phyloP scores from a whole-genome alignment of 2,797 vertebrate genomes.

The Phrynocephalus vlangalii region DNA sequence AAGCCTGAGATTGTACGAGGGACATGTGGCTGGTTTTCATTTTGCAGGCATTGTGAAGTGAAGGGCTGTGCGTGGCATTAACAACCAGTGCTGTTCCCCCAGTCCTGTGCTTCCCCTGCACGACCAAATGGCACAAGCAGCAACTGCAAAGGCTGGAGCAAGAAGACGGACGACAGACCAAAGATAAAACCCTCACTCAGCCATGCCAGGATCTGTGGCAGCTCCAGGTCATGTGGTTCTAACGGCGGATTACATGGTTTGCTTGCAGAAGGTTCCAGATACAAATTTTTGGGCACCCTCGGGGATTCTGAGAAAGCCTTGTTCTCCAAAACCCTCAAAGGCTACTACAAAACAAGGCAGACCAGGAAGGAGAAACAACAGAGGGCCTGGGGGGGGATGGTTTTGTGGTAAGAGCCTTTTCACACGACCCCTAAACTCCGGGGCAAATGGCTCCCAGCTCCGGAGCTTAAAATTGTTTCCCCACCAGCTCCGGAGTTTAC shows the following conservation, averaged over 20 bases:
- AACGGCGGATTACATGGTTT: not conserved
- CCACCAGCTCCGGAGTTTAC: too few species aligned
- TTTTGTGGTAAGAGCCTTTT: too few species aligned
- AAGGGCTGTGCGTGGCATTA: accelerated
- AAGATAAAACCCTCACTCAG: not conserved
- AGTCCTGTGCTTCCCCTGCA: not conserved
- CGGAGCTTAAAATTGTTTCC: too few species aligned
- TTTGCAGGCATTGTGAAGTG: not conserved
- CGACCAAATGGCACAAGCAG: not conserved
- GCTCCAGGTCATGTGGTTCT: too few species aligned
- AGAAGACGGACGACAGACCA: not conserved
- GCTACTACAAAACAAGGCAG: too few species aligned
- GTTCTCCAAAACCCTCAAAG: too few species aligned
- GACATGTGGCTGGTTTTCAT: not conserved
- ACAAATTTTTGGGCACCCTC: not conserved
- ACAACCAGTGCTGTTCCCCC: not conserved
- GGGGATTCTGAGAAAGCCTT: too few species aligned
- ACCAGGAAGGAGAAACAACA: too few species aligned
- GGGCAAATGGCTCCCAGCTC: too few species aligned
- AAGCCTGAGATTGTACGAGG: conserved; percentile 24
- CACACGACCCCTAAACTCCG: too few species aligned
- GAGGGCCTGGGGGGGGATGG: too few species aligned
- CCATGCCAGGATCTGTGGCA: not conserved
- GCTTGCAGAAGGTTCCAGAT: not conserved
- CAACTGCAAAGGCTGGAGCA: too few species aligned